Base-by-base conservation (phyloP, 2,888 invertebrate species). In the Falcaria lacertinaria region DNA sequence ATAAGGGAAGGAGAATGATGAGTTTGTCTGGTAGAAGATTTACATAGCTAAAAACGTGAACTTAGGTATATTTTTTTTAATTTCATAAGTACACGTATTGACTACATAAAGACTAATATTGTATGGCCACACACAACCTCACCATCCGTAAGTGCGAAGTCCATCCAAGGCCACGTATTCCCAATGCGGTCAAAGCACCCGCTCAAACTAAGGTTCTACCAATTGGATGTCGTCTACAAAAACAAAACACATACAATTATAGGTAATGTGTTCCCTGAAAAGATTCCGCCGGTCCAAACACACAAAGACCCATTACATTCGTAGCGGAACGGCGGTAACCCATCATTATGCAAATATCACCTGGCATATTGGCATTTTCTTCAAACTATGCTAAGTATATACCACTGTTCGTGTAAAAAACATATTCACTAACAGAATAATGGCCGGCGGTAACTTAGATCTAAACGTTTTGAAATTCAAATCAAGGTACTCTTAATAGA, bases 351-450 rank as follows among this genome's bases (percentile, higher is more conserved):
- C 22, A 37, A 37, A 37, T 28, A 37, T 22, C 25, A 15, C 2
- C 28, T 28, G 13, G 36, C 22, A 15, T 17, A 22, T 15, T 14
- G 15, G 15, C 11, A 25, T 37, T 15, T 22, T 22, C 22, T 36
- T n/a, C 19, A 36, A 36, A 36, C 36, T 14, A 36, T 36, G 22
- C 37, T 14, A 37, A 37, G 22, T 22, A 37, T 7, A 25, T 22
- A 13, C 1, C 22, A 14, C 8, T 8, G 14, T 22, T 37, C 37
- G 22, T 22, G 35, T 35, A 22, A 25, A 37, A 37, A 37, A 25
- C 37, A 37, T 15, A 37, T 37, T 37, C 22, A 22, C 13, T 14
- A 37, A 37, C 25, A 37, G 15, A 37, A 37, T 37, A 37, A 37
- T 37, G 37, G 37, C 11, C 7, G 22, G 14, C 4, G 11, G 37